Evolutionary conservation across 2,113 vertebrate genomes (phyloP), one percentile per base, ranked within the genome.

Genomic region (Myodes glareolus): DNA sequence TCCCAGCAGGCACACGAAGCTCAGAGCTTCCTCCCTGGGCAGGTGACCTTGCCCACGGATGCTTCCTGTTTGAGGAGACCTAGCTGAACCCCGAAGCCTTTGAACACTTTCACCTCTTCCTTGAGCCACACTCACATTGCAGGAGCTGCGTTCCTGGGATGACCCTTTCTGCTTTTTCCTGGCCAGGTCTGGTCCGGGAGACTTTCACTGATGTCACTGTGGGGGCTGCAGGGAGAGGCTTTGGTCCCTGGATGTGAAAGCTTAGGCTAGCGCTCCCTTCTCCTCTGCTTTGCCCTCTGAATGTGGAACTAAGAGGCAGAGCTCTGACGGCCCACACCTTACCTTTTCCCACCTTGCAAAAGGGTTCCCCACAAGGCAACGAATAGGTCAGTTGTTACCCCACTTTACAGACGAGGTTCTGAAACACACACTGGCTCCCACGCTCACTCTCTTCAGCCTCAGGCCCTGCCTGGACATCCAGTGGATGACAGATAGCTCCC

Each of bases 341-440:
- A 8, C 3, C 17, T 39, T 5, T 67, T 17, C 7, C 23, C 17
- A 7, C 80, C 72, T 29, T n/a, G 31, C 16, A 29, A 47, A n/a
- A 23, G 19, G 12, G 4, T 17, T 36, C 58, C 47, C 13, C 14
- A 61, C 50, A 61, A 14, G 36, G 13, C 25, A 47, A 11, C 19
- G 21, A 7, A 14, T 2, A 13, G 75, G 10, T 39, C 17, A 1
- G n/a, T n/a, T 9, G 10, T 39, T 29, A 52, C 19, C 29, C 42
- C n/a, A 10, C 17, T 47, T 67, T 67, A 67, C 65, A 61, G 31
- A 11, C 4, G 27, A 45, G 39, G 52, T 31, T 33, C 80, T 36
- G 29, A n/a, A 11, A 23, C 36, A 36, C 1, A 2, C 16, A 1
- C 63, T n/a, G 55, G 33, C 42, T 31, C 42, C 10, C 4, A 0